Base-by-base conservation (phyloP, 2,797 vertebrate species). In the Halcyon badia region DNA sequence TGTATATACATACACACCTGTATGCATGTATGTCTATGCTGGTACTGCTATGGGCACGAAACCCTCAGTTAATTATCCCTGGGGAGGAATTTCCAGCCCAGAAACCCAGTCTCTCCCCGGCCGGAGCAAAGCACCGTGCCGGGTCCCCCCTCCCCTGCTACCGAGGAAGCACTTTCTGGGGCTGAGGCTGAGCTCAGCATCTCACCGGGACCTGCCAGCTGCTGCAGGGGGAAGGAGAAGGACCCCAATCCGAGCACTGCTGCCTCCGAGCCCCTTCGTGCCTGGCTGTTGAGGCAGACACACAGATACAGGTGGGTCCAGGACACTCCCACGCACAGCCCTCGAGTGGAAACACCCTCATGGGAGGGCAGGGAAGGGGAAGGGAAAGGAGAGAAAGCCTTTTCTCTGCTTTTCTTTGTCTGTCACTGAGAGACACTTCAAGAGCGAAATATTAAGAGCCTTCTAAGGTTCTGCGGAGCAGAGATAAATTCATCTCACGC, bases 71-170 rank as follows among this genome's bases (percentile, higher is more conserved):
- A 31, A 46, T 49, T 31, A 37, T 4, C 80, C 33, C 39, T 10
- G 1, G 11, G 46, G 35, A 42, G 35, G 26, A 51, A 54, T 70
- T 92, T 66, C 51, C 44, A 75, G n/a, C 12, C 26, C 0, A 0
- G 39, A 78, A 33, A 24, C 6, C 11, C 80, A 12, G 1, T n/a
- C 14, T 71, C 3, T 5, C 19, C 37, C 4, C 0, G 1, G 11
- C 28, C 64, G 70, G 30, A 78, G 42, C 3, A 26, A 30, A 35
- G 30, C 1, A n/a, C 3, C 5, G 0, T 8, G 21, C 21, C 2
- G 4, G 2, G 0, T 52, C 10, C 11, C 8, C 39, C 7, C 1
- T 2, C 5, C 16, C 25, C 35, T 61, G 35, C 25, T 25, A 14
- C 49, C 0, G 4, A 20, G 9, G 28, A 39, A 72, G 30, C 16